Conservation (phyloP, 2,888 invertebrate genomes). For the Drosophila imparisetae region DNA sequence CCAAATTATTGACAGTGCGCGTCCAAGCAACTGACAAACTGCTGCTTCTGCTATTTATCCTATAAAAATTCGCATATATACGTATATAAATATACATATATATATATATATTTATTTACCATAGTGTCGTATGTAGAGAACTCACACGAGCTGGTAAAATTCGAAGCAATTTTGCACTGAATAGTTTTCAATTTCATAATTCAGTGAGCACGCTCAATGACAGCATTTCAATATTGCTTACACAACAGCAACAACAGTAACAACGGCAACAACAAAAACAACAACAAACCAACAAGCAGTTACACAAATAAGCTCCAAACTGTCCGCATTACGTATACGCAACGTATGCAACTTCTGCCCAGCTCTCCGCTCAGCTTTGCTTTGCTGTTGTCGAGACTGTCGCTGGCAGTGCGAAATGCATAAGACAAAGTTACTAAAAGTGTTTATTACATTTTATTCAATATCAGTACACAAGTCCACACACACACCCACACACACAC, state of each 20-base stretch:
- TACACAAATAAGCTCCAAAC: conserved; percentile 56
- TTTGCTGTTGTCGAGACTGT: conserved; percentile 32
- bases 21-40: conserved; percentile 72
- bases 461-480: conserved; percentile 60
- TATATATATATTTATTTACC: conserved; percentile 9
- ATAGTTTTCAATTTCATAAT: conserved; percentile 84
- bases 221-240: conserved; percentile 78
- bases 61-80: conserved; percentile 16
- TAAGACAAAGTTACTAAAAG: conserved; percentile 79
- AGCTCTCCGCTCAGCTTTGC: conserved; percentile 16
- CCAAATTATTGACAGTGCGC: conserved; percentile 54
- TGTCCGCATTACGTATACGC: conserved; percentile 69
- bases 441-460: conserved; percentile 79
- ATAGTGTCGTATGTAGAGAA: conserved; percentile 25
- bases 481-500: conserved; percentile 18
- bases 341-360: conserved; percentile 49
- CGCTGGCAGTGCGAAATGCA: conserved; percentile 58
- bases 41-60: conserved; percentile 38
- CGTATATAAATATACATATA: conserved; percentile 4
- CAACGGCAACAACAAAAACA: conserved; percentile 15
- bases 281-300: conserved; percentile 17
- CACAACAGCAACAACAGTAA: conserved; percentile 51
- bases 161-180: conserved; percentile 76
- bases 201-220: conserved; percentile 82
- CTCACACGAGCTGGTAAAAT: conserved; percentile 62